Evolutionary conservation across 1,140 invertebrate genomes (phyloP).

Genomic region (Pseudomyrmex cubaensis): DNA sequence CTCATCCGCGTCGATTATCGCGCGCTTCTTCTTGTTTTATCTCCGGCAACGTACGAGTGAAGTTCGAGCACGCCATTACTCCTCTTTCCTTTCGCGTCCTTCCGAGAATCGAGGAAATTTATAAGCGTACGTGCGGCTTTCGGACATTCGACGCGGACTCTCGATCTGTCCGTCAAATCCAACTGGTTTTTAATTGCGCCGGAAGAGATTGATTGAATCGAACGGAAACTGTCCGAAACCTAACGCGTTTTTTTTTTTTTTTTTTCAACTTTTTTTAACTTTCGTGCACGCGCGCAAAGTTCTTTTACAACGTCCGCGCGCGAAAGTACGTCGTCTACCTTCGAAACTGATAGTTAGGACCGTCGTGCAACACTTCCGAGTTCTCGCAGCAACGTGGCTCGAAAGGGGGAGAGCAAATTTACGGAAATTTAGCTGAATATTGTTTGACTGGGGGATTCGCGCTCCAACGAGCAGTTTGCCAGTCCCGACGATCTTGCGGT

Average conservation of each 20-base stretch:
- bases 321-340: slow-evolving; percentile 6
- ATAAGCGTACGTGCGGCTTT: background rate
- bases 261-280: background rate
- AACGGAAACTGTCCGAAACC: background rate
- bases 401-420: slow-evolving; percentile 77
- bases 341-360: background rate
- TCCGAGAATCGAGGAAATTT: slow-evolving; percentile 8
- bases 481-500: slow-evolving; percentile 45
- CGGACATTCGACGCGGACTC: slow-evolving; percentile 3
- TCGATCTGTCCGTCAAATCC: background rate
- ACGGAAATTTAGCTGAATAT: slow-evolving; percentile 83
- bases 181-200: background rate
- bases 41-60: slow-evolving; percentile 33
- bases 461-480: slow-evolving; percentile 77
- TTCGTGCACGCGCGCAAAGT: background rate
- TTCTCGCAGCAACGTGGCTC: slow-evolving; percentile 54
- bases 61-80: slow-evolving; percentile 11
- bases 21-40: slow-evolving; percentile 47
- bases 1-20: slow-evolving; percentile 54
- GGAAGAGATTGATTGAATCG: background rate
- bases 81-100: background rate
- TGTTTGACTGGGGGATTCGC: slow-evolving; percentile 80
- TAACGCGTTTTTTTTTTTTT: background rate
- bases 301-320: background rate
- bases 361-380: slow-evolving; percentile 39